A percentile compares a stretch with the other conserved stretches of the same genome.
Evolutionary conservation across 2,113 vertebrate genomes (phyloP).

Genomic region (Ochotona curzoniae): DNA sequence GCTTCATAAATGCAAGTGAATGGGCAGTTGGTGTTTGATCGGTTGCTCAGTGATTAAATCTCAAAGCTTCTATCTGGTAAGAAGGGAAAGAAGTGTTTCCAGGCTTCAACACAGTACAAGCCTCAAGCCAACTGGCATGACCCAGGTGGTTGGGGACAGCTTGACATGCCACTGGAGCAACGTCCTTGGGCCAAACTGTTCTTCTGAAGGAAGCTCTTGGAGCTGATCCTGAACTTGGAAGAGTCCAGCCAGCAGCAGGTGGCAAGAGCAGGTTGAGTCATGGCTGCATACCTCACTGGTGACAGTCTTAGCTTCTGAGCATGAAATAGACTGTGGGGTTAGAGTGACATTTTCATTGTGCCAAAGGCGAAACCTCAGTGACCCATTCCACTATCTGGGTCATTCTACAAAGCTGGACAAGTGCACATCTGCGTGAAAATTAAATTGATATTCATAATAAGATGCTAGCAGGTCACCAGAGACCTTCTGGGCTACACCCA

Average conservation of each 20-base stretch:
- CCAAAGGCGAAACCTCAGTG: rapidly evolving
- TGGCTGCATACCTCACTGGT: background rate
- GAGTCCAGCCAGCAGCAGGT: conserved; percentile 23
- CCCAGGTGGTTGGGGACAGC: conserved; percentile 40
- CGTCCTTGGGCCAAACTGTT: conserved; percentile 13
- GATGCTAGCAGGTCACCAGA: background rate
- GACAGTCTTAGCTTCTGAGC: background rate
- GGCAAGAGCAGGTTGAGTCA: background rate
- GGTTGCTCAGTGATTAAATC: background rate
- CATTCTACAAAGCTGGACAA: background rate
- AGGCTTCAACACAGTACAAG: background rate
- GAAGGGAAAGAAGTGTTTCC: background rate
- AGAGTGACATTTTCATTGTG: rapidly evolving
- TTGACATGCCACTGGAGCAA: conserved; percentile 30
- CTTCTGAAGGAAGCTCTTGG: conserved; percentile 51
- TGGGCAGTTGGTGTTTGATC: background rate
- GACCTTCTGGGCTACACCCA: background rate
- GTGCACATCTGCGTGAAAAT: background rate
- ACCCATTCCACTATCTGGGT: no score
- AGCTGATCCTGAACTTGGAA: conserved; percentile 49
- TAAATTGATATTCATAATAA: background rate
- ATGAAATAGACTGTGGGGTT: rapidly evolving
- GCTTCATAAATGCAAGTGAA: no score
- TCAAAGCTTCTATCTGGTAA: background rate
- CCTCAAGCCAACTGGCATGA: conserved; percentile 55